Conservation (phyloP, 2,797 vertebrate genomes). For the Rhinatrema bivittatum region DNA sequence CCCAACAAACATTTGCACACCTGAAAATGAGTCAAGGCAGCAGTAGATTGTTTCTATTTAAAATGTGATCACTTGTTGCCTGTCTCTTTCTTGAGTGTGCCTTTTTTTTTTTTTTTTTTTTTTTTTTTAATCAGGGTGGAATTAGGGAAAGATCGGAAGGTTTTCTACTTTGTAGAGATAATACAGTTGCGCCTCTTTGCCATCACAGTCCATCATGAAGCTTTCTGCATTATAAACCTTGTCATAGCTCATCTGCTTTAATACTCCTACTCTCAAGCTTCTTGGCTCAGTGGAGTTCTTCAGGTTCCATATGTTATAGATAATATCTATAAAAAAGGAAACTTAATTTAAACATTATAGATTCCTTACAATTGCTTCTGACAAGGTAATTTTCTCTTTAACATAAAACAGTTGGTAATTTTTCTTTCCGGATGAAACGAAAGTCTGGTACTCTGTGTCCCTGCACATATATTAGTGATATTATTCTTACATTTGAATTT, state of each 20-base stretch:
- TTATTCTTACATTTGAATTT: too few relatives aligned
- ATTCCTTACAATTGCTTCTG: not conserved
- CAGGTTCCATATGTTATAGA: not conserved
- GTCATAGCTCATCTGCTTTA: constrained; percentile 3
- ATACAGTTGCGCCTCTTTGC: not conserved
- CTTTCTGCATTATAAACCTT: not conserved
- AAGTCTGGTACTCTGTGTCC: not conserved
- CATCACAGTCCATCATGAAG: constrained; percentile 6
- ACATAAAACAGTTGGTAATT: not conserved
- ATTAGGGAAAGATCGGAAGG: too few relatives aligned
- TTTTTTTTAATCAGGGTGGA: too few relatives aligned
- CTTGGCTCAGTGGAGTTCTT: constrained; percentile 1
- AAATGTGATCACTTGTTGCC: too few relatives aligned
- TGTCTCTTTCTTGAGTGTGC: too few relatives aligned
- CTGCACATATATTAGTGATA: too few relatives aligned
- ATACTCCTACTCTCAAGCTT: not conserved
- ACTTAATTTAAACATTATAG: not conserved
- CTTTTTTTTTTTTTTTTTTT: too few relatives aligned
- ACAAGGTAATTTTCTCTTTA: not conserved
- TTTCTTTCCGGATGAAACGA: not conserved
- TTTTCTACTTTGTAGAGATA: not conserved
- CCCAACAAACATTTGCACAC: too few relatives aligned
- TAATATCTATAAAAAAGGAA: not conserved
- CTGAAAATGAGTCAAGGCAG: too few relatives aligned
- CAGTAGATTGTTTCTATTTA: too few relatives aligned